A percentile compares a stretch with the other conserved stretches of the same genome.
Conservation (phyloP, 1,140 invertebrate genomes). For the Hyposmocoma kahamanoa region DNA sequence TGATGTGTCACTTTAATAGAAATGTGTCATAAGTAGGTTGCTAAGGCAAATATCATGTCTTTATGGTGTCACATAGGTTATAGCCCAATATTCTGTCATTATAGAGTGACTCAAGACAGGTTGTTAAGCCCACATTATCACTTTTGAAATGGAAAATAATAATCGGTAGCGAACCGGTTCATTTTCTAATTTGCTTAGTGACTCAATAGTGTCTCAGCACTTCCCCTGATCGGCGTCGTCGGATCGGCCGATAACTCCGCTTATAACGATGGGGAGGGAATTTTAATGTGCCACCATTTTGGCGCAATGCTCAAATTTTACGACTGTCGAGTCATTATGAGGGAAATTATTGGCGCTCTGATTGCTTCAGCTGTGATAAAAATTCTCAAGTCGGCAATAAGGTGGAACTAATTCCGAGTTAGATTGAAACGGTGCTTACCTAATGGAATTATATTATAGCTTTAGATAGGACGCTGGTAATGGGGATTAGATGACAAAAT, state of each 20-base stretch:
- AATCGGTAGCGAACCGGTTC: no score
- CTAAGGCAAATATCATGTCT: no score
- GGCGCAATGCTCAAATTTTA: slow-evolving; percentile 73
- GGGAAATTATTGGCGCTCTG: slow-evolving; percentile 72
- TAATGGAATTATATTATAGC: slow-evolving; percentile 30
- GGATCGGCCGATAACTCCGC: slow-evolving; percentile 61
- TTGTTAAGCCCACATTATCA: no score
- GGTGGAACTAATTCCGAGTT: slow-evolving; percentile 67
- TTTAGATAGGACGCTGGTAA: not conserved
- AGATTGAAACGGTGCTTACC: slow-evolving; percentile 48
- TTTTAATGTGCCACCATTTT: slow-evolving; percentile 73
- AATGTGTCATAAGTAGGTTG: no score
- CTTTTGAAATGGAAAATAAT: no score
- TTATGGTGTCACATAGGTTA: no score
- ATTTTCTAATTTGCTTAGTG: no score
- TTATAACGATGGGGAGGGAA: slow-evolving; percentile 71
- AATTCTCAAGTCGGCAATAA: slow-evolving; percentile 71
- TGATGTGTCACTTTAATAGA: no score
- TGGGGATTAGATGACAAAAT: not conserved
- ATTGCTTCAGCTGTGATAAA: slow-evolving; percentile 72
- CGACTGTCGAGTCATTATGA: slow-evolving; percentile 69
- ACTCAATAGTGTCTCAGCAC: no score
- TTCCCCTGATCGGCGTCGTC: no score
- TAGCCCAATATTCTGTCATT: no score
- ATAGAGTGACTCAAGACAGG: no score